A percentile compares a stretch with the other conserved stretches of the same genome.
These are phyloP conservation scores for Spisula solida DNA, from an alignment of 2,888 invertebrate genomes.

Conservation along the genomic window DNA sequence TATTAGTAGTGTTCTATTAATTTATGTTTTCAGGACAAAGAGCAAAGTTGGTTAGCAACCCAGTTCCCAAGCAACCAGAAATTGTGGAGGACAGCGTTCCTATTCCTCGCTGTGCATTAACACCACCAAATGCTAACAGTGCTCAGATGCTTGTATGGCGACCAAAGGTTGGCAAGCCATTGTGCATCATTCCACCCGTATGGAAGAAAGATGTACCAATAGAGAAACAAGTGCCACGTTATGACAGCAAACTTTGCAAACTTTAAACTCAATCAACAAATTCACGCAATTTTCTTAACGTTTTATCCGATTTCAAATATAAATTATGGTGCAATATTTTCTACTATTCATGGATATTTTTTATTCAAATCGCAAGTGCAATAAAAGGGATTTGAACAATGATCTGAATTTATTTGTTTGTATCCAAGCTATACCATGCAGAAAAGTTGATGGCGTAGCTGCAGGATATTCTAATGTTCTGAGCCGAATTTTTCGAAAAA, in stretches of 20 bases:
- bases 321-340: constrained; percentile 7
- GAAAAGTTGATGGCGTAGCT: no score
- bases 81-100: constrained; percentile 82
- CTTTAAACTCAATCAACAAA: constrained; percentile 48
- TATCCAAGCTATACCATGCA: no score
- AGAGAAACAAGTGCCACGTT: constrained; percentile 76
- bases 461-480: no score
- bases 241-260: constrained; percentile 80
- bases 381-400: neutral
- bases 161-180: constrained; percentile 81
- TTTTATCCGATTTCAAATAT: neutral
- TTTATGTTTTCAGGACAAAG: constrained; percentile 73
- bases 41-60: constrained; percentile 81
- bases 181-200: constrained; percentile 85
- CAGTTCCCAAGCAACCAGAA: constrained; percentile 81
- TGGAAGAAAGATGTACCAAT: constrained; percentile 80
- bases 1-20: neutral
- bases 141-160: constrained; percentile 87
- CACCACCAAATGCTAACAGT: constrained; percentile 86
- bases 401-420: no score
- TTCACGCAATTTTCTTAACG: neutral
- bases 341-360: neutral
- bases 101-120: constrained; percentile 85
- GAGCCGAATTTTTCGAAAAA: no score
- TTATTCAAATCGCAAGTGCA: neutral